phyloP scores from a whole-genome alignment of 2,888 invertebrate genomes.

The Prenolepis imparis region DNA sequence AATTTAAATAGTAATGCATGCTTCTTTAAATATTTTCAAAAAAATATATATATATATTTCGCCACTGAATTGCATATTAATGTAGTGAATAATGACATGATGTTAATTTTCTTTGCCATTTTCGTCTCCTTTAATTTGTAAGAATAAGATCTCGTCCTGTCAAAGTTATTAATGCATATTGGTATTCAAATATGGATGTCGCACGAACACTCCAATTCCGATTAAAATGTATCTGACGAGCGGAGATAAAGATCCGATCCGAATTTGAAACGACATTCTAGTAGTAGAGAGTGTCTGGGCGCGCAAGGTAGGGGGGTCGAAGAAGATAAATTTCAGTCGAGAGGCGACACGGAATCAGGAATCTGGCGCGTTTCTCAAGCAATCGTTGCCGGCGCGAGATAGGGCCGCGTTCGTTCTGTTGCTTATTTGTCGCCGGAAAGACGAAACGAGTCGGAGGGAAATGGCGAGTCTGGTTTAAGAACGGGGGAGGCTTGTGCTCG shows the following conservation, averaged over 20 bases:
- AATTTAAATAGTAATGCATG: background rate
- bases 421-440: constrained; percentile 80
- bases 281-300: constrained; percentile 34
- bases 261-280: constrained; percentile 70
- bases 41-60: background rate
- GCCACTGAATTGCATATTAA: background rate
- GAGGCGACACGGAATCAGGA: constrained; percentile 72
- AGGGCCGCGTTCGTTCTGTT: constrained; percentile 77
- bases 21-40: background rate
- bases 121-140: background rate
- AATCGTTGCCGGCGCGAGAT: constrained; percentile 71
- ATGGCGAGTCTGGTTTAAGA: constrained; percentile 63
- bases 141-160: background rate
- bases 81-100: background rate
- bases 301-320: constrained; percentile 59
- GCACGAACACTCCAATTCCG: constrained; percentile 42
- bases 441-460: constrained; percentile 76
- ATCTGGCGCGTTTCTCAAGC: constrained; percentile 73
- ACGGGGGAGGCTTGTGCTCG: constrained; percentile 63
- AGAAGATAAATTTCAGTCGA: constrained; percentile 77
- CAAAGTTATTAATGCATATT: constrained; percentile 28
- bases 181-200: constrained; percentile 27
- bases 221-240: constrained; percentile 63
- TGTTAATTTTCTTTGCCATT: background rate
- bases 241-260: constrained; percentile 68